Base-by-base conservation (phyloP, 37 sponge, comb jelly and placozoan species). In the Halichondria panicea region DNA sequence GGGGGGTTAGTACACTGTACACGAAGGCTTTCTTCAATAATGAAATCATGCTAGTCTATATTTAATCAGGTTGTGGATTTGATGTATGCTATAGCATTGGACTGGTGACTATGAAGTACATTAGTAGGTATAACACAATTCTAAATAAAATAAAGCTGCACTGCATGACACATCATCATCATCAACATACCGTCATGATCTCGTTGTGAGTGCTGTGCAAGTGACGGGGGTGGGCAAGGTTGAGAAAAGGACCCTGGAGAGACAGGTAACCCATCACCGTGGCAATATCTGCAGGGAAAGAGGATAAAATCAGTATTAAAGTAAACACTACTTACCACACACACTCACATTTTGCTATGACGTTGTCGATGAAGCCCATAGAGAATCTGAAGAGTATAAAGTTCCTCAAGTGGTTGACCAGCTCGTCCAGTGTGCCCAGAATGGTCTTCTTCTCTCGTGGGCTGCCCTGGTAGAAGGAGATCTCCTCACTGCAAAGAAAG, bases 391-490 rank as follows among this genome's bases (percentile, higher is more conserved):
- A 96, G 35, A 77, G 58, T 33, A 96, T 80, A 61, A 87, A 77
- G 36, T 60, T 83, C 30, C 89, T 52, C 60, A 96, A 54, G 55
- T 96, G 97, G n/a, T 75, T 59, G 21, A 94, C 93, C 84, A 95
- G 59, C 39, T 80, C 55, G 9, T 45, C 48, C 60, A 95, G 83
- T 31, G 92, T 87, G n/a, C 65, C 36, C 31, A 68, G 41, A 7
- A 95, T 44, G 18, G 94, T 95, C n/a, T 62, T 40, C 38, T 77
- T 86, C 81, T 95, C 96, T 30, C 91, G 66, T 9, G 71, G 25
- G 52, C 75, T 87, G n/a, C 96, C 96, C 54, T 88, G 87, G 74
- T 95, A 95, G 80, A 95, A 95, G 3, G 96, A 92, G 32, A 95
- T 92, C 88, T 95, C 96, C 54, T 95, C 96, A 71, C 95, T 93